phyloP scores from a whole-genome alignment of 2,888 invertebrate genomes.

The Euzophera pinguis region DNA sequence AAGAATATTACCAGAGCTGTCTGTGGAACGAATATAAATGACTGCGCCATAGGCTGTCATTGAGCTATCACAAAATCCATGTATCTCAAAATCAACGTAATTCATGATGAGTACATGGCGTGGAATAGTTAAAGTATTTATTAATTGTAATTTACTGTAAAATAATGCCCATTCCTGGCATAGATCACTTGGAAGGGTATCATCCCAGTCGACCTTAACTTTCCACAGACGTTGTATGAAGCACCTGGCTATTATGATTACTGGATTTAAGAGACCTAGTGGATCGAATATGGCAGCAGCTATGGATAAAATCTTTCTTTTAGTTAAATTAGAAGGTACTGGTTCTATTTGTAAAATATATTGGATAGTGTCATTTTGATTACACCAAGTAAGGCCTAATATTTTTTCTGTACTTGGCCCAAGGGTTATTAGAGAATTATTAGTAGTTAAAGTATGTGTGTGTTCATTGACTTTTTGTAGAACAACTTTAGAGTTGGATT shows the following conservation, averaged over 20 bases:
- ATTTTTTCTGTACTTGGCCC: neutral
- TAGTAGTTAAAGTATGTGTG: too few relatives aligned
- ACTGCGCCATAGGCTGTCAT: too few relatives aligned
- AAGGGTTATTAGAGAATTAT: too few relatives aligned
- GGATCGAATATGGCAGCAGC: neutral
- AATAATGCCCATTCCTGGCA: neutral
- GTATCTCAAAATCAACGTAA: too few relatives aligned
- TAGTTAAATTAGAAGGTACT: neutral
- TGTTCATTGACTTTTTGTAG: too few relatives aligned
- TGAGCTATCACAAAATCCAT: too few relatives aligned
- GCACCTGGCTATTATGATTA: neutral
- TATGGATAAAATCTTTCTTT: neutral
- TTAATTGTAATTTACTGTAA: neutral
- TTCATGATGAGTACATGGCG: neutral
- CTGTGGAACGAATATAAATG: too few relatives aligned
- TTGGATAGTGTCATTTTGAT: neutral
- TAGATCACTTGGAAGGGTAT: neutral
- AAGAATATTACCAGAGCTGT: too few relatives aligned
- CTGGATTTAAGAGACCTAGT: neutral
- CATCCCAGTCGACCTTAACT: neutral
- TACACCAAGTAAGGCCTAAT: neutral
- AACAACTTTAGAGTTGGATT: neutral
- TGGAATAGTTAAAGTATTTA: neutral
- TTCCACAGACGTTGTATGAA: neutral
- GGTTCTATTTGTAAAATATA: neutral